Evolutionary conservation across 2,113 vertebrate genomes (phyloP).

Genomic region (Anarhynchus alexandrinus): DNA sequence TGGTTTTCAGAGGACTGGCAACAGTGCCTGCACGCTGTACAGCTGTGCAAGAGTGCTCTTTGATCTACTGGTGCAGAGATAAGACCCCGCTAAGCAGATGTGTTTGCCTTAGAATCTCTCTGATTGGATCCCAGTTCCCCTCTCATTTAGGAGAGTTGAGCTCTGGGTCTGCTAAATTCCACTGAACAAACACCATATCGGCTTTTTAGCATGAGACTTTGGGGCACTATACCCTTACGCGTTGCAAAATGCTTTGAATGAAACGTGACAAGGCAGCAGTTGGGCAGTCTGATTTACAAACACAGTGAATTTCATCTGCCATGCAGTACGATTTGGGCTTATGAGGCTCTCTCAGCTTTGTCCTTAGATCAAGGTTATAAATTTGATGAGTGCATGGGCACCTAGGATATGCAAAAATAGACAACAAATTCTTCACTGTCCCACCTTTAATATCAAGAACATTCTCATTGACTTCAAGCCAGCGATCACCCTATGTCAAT

Average conservation of each 20-base stretch:
- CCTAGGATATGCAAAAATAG: not conserved
- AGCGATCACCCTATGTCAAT: not conserved
- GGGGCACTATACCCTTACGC: not conserved
- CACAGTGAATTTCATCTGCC: not conserved
- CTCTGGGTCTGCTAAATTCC: not conserved
- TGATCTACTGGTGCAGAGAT: not conserved
- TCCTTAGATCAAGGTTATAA: not conserved
- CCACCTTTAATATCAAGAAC: not conserved
- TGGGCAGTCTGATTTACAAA: not conserved
- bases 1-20: not conserved
- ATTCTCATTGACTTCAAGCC: not conserved
- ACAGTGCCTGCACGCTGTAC: not conserved
- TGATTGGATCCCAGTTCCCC: not conserved
- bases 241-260: not conserved
- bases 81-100: not conserved
- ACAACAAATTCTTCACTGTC: not conserved
- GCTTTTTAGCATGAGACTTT: not conserved
- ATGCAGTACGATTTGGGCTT: not conserved
- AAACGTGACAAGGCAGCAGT: accelerated
- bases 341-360: not conserved
- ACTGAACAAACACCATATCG: not conserved
- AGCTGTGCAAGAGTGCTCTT: not conserved
- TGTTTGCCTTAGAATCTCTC: not conserved
- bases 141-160: not conserved
- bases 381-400: not conserved